phyloP scores from a whole-genome alignment of 2,113 vertebrate genomes.

The Cebus imitator region DNA sequence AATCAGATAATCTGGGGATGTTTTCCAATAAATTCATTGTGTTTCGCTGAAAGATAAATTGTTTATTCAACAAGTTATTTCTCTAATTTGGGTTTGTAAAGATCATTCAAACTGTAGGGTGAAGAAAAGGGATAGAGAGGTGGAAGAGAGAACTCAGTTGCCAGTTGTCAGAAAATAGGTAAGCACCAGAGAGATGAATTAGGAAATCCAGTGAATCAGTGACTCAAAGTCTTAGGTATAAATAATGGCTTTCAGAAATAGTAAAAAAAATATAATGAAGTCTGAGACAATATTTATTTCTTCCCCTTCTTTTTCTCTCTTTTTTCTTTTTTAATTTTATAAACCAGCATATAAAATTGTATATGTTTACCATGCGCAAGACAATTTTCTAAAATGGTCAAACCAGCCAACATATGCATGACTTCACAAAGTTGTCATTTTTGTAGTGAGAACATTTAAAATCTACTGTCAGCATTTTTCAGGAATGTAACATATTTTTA shows the following conservation, averaged over 20 bases:
- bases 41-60: not conserved
- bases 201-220: not conserved
- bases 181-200: not conserved
- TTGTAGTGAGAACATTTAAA: not conserved
- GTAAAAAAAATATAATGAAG: not conserved
- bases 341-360: not conserved
- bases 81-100: not conserved
- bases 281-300: not conserved
- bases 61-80: not conserved
- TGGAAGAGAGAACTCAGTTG: not conserved
- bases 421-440: not conserved
- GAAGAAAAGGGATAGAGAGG: not conserved
- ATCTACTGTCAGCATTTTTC: not conserved
- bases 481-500: not conserved
- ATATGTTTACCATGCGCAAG: not conserved
- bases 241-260: not conserved
- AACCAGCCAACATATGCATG: not conserved
- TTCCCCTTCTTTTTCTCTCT: not conserved
- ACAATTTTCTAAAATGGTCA: not conserved
- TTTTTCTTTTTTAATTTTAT: not conserved
- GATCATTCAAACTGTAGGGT: not conserved
- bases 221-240: not conserved
- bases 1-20: not conserved
- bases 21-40: not conserved
- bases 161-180: not conserved